Evolutionary conservation across 2,888 invertebrate genomes (phyloP).

Genomic region (Rhaphigaster nebulosa): DNA sequence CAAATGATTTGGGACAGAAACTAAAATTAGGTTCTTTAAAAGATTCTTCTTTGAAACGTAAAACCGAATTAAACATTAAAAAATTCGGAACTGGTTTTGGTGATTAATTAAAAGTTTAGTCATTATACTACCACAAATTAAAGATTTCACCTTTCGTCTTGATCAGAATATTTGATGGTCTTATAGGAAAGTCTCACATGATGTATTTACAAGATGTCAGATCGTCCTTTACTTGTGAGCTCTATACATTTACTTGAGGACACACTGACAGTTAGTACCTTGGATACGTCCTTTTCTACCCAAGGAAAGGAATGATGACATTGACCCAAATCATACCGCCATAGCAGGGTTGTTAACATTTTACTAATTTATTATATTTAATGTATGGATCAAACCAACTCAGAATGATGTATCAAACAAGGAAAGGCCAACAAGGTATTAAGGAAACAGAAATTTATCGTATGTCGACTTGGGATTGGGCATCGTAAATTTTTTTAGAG

Average conservation of each 20-base stretch:
- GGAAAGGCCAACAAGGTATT: neutral
- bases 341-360: neutral
- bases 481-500: neutral
- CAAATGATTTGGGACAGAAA: no score
- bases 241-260: no score
- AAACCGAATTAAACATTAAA: no score
- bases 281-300: slow-evolving; percentile 6
- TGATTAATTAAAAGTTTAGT: neutral
- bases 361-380: neutral
- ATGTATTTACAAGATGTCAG: neutral
- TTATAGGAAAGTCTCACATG: neutral
- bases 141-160: neutral
- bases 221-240: neutral
- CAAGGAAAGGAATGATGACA: slow-evolving; percentile 4
- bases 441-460: neutral
- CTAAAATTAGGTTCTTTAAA: no score
- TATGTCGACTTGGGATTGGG: neutral
- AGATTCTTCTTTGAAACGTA: no score
- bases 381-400: neutral
- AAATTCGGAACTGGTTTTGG: neutral
- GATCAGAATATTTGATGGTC: neutral
- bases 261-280: neutral
- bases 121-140: neutral
- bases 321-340: neutral
- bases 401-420: neutral